Percentiles rank a stretch among this genome's conserved stretches.
These are phyloP conservation scores for Lepus oiostolus DNA, from an alignment of 2,797 vertebrate species.

Conservation along the genomic window DNA sequence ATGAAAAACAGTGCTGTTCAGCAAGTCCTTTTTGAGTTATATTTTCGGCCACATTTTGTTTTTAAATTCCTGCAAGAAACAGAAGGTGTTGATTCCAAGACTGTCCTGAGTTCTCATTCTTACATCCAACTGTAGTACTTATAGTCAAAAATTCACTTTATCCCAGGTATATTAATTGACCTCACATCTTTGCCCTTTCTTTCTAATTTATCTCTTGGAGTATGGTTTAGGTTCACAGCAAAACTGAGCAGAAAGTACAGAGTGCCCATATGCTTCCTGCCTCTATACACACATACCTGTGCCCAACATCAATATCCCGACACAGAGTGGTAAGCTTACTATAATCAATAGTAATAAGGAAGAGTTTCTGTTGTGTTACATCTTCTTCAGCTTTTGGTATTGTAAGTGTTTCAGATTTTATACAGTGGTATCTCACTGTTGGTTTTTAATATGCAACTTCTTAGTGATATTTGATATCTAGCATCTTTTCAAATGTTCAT, in stretches of 20 bases:
- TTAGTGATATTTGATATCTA: neutral
- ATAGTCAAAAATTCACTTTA: neutral
- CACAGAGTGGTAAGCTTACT: neutral
- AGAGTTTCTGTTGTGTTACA: neutral
- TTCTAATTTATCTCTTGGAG: slow-evolving; percentile 25
- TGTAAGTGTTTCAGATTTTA: neutral
- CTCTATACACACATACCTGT: neutral
- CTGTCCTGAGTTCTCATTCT: neutral
- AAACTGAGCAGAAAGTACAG: neutral
- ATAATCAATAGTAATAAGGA: neutral
- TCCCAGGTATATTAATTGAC: neutral
- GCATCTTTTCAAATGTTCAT: neutral
- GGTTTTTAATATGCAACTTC: slow-evolving; percentile 44
- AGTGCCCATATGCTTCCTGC: neutral
- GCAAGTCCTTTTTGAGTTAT: neutral
- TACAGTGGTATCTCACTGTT: neutral
- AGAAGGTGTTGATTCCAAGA: neutral
- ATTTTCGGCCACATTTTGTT: neutral
- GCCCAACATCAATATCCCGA: neutral
- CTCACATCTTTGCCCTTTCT: neutral
- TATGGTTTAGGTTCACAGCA: neutral
- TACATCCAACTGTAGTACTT: neutral
- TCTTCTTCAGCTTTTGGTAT: neutral
- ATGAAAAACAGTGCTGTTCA: neutral
- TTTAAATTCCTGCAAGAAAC: neutral